Percentiles rank a stretch among this genome's conserved stretches.
These are phyloP conservation scores for Drosophila paracracens DNA, from an alignment of 2,888 invertebrate species.

Conservation along the genomic window DNA sequence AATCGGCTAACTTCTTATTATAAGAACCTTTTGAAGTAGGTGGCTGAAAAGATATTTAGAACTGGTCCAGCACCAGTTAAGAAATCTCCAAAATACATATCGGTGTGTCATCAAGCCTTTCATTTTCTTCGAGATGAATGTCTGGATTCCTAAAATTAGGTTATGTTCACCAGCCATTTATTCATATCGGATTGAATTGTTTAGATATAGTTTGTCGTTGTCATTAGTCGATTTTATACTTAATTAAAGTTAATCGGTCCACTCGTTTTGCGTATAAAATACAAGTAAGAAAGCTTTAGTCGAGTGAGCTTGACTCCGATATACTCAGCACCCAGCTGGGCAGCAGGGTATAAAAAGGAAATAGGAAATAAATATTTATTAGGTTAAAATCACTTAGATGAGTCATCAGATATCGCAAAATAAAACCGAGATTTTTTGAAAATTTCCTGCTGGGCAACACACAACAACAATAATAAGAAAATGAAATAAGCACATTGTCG, in stretches of 20 bases:
- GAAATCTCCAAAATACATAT: background rate
- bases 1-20: background rate
- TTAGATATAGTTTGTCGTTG: background rate
- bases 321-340: no score
- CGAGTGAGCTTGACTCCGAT: no score
- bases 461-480: background rate
- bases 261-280: background rate
- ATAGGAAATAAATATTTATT: background rate
- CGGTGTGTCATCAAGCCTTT: background rate
- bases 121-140: background rate
- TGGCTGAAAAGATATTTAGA: background rate
- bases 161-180: background rate
- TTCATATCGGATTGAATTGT: background rate
- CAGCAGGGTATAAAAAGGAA: background rate
- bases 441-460: constrained; percentile 5
- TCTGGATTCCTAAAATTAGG: background rate
- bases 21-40: background rate
- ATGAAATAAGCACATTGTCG: constrained; percentile 1
- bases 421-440: background rate
- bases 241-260: background rate
- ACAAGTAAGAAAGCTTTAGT: background rate
- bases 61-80: background rate
- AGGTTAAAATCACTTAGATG: background rate
- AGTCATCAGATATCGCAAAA: background rate
- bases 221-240: background rate